Evolutionary conservation across 1,140 invertebrate species (phyloP), one percentile per base, ranked within the genome.

Genomic region (Pseudobourletiella spinata): DNA sequence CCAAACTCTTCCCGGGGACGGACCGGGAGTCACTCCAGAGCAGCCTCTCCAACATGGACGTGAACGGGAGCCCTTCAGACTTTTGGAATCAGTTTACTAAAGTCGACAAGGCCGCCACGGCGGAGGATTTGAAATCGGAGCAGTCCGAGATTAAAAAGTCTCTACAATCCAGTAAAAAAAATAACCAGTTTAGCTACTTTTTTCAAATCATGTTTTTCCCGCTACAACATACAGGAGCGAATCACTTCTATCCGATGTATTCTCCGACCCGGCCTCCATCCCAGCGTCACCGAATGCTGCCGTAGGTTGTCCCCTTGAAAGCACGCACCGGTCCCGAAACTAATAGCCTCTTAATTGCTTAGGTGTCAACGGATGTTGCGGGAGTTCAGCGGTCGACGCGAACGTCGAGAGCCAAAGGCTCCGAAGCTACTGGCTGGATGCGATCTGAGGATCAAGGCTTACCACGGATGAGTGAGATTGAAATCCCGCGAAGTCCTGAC

Each of bases 401-500:
- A n/a, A n/a, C n/a, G n/a, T n/a, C n/a, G n/a, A n/a, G n/a, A n/a
- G n/a, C n/a, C n/a, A n/a, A n/a, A n/a, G n/a, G n/a, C n/a, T n/a
- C n/a, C n/a, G n/a, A n/a, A n/a, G n/a, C n/a, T n/a, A n/a, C n/a
- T n/a, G n/a, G n/a, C n/a, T n/a, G n/a, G n/a, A n/a, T n/a, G n/a
- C n/a, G n/a, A 20, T 8, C 28, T 39, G 32, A 61, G 14, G 35
- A 56, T 18, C 6, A 50, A 46, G 60, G 43, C n/a, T 35, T 22
- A 46, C 30, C 39, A 3, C 4, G 39, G 26, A 3, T 11, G 14
- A 30, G n/a, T 56, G 28, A 39, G 14, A 8, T n/a, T 8, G 24
- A 6, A 30, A 32, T 30, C 32, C 35, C 43, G 43, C 61, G 1
- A 48, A 64, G 54, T 54, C 66, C 66, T 16, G 66, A 67, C 50